Percentiles rank a stretch among this genome's conserved stretches.
phyloP scores from a whole-genome alignment of 2,888 invertebrate species.

The Tortrix viridana region DNA sequence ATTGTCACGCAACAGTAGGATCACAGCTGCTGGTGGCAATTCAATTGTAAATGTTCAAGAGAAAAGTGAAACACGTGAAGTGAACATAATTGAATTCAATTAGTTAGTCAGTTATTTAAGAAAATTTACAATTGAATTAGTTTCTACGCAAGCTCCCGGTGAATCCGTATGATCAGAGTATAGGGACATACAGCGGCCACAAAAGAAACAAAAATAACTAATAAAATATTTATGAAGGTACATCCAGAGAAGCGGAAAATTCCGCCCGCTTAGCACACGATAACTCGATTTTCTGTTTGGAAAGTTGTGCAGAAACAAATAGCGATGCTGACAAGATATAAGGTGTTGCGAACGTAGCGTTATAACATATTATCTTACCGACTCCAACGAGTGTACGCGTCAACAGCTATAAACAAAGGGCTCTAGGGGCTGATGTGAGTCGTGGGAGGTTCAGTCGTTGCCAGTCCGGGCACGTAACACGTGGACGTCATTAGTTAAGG shows the following conservation, averaged over 20 bases:
- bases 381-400: constrained; percentile 15
- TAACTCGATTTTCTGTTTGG: constrained; percentile 25
- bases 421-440: constrained; percentile 23
- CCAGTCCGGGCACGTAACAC: constrained; percentile 45
- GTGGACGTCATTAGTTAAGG: constrained; percentile 48
- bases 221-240: constrained; percentile 18
- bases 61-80: no score
- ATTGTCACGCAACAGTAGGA: no score
- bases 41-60: no score
- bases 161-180: no score
- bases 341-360: constrained; percentile 4
- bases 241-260: constrained; percentile 18
- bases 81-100: no score
- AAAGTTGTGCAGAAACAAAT: constrained; percentile 18
- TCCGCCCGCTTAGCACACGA: constrained; percentile 19
- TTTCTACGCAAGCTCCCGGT: no score
- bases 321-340: constrained; percentile 9
- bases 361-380: constrained; percentile 17
- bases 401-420: constrained; percentile 32
- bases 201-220: constrained; percentile 16
- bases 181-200: no score
- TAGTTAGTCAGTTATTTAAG: no score
- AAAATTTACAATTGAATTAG: no score
- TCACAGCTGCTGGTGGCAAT: no score
- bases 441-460: constrained; percentile 31